Conservation (phyloP, 2,888 invertebrate species). For the Trachelus tabidus region DNA sequence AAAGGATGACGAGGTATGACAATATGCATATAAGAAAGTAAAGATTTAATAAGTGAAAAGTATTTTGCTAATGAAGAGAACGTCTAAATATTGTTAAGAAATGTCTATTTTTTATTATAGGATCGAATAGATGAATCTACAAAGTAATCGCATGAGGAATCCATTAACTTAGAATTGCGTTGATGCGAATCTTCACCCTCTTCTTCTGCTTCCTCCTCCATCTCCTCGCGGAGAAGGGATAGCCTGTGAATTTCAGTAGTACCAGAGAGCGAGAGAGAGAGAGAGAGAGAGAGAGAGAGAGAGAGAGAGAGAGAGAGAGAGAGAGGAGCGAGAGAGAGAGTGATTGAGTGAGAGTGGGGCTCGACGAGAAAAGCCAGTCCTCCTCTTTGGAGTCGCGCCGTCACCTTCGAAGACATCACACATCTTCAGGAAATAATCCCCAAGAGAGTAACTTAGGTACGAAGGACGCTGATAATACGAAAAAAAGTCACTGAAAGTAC, state of each 20-base stretch:
- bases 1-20: no score
- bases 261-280: not conserved
- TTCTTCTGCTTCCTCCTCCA: no score
- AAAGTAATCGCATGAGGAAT: not conserved
- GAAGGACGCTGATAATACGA: conserved; percentile 22
- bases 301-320: no score
- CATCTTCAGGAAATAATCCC: conserved; percentile 48
- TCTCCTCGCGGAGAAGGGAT: not conserved
- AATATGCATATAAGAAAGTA: not conserved
- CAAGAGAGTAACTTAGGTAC: conserved; percentile 48
- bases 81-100: not conserved
- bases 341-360: conserved; percentile 44
- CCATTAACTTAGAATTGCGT: not conserved
- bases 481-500: not conserved
- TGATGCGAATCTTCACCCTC: no score
- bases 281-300: not conserved
- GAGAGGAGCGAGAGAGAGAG: not conserved
- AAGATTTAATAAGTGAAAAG: not conserved
- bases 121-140: not conserved
- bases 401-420: conserved; percentile 62
- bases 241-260: not conserved
- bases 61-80: not conserved
- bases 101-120: not conserved
- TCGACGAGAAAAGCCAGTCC: conserved; percentile 45
- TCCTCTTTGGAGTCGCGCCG: conserved; percentile 59